phyloP scores from a whole-genome alignment of 92 coral and sea anemone genomes.

The Porites cylindrica region DNA sequence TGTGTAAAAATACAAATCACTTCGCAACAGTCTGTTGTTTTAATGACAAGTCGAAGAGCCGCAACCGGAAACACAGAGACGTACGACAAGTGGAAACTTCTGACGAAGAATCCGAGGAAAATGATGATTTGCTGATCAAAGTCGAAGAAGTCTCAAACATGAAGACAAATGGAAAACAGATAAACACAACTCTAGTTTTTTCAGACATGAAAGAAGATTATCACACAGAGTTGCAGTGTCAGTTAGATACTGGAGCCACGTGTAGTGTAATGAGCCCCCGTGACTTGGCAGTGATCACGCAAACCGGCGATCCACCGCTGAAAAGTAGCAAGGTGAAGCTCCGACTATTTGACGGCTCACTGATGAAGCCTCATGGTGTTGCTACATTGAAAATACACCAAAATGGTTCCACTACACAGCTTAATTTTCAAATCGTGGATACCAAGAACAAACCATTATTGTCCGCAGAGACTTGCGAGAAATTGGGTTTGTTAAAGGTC shows the following conservation, averaged over 20 bases:
- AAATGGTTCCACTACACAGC: slow-evolving; percentile 21
- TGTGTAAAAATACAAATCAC: slow-evolving; percentile 25
- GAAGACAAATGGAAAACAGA: slow-evolving; percentile 18
- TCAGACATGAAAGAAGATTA: slow-evolving; percentile 10
- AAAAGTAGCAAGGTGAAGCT: slow-evolving; percentile 44
- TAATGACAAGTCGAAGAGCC: background rate
- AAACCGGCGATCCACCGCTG: slow-evolving; percentile 54
- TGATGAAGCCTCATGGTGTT: slow-evolving; percentile 41
- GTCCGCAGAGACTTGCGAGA: slow-evolving; percentile 58
- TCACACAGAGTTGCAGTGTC: slow-evolving; percentile 38
- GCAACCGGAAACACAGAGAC: background rate
- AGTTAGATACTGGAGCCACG: slow-evolving; percentile 32
- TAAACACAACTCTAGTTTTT: slow-evolving; percentile 22
- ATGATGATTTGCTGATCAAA: slow-evolving; percentile 5
- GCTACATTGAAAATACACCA: background rate
- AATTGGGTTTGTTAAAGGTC: slow-evolving; percentile 37
- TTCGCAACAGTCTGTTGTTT: slow-evolving; percentile 1
- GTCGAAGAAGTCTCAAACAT: slow-evolving; percentile 17
- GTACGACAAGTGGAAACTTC: slow-evolving; percentile 13
- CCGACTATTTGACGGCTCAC: slow-evolving; percentile 37
- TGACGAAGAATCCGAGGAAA: slow-evolving; percentile 5
- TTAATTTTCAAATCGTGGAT: too few species aligned
- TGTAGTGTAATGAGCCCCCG: slow-evolving; percentile 45
- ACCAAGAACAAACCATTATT: slow-evolving; percentile 43
- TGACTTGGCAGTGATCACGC: slow-evolving; percentile 29